These are phyloP conservation scores for Danio choprae DNA, from an alignment of 2,797 vertebrate species.

Conservation along the genomic window DNA sequence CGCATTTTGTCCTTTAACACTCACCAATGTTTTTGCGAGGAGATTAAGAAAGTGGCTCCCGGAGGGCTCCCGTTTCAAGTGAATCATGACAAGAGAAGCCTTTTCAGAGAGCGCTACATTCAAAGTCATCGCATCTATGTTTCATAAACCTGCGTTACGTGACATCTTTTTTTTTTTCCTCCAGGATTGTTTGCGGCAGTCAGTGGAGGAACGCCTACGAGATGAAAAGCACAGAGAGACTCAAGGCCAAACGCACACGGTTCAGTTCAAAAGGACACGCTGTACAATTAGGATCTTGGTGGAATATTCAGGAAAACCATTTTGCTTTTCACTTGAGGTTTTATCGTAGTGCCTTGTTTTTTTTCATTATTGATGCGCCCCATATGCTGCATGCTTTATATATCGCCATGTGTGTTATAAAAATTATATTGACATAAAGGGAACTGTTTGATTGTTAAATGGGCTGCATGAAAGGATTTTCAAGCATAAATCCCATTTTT, in stretches of 20 bases:
- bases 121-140: constrained; percentile 40
- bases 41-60: constrained; percentile 50
- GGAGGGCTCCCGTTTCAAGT: constrained; percentile 22
- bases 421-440: neutral
- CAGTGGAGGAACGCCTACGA: constrained; percentile 26
- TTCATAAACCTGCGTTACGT: constrained; percentile 36
- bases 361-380: neutral
- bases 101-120: constrained; percentile 12
- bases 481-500: too few species aligned
- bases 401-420: neutral
- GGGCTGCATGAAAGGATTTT: too few species aligned
- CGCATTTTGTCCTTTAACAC: constrained; percentile 57
- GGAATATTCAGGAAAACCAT: constrained; percentile 18
- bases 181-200: neutral
- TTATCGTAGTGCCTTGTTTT: neutral
- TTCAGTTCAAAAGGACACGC: constrained; percentile 43
- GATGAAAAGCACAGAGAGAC: constrained; percentile 27
- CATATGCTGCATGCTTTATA: neutral
- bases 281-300: constrained; percentile 36
- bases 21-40: constrained; percentile 58
- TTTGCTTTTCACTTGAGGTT: constrained; percentile 1
- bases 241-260: constrained; percentile 33
- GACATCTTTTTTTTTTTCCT: constrained; percentile 21
- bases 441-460: neutral
- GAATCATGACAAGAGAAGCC: constrained; percentile 42